These are phyloP conservation scores for Epinephelus coioides DNA, from an alignment of 2,797 vertebrate genomes.

Conservation along the genomic window DNA sequence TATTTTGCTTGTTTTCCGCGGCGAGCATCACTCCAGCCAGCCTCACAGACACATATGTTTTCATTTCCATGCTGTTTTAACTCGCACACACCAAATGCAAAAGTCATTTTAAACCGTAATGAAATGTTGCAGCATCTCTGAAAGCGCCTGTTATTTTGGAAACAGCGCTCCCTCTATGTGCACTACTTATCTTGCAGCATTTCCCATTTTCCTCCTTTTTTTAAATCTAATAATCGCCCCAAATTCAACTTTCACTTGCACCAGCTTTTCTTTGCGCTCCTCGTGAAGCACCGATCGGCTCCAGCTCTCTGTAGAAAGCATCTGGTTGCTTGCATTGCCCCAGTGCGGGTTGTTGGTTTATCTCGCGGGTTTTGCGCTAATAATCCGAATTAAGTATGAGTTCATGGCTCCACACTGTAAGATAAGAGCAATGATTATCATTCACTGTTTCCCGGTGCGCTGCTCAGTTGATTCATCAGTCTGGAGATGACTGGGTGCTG, in stretches of 20 bases:
- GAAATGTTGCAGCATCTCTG: slow-evolving; percentile 44
- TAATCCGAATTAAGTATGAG: neutral
- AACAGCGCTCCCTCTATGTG: slow-evolving; percentile 29
- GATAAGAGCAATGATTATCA: neutral
- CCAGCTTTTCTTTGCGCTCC: neutral
- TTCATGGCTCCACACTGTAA: slow-evolving; percentile 1
- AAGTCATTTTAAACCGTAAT: slow-evolving; percentile 11
- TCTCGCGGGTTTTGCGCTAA: neutral
- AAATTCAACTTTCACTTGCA: neutral
- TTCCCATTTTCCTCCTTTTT: neutral
- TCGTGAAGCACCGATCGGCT: neutral
- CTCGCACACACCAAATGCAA: neutral
- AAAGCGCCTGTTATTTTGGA: slow-evolving; percentile 53
- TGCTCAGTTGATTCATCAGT: slow-evolving; percentile 26
- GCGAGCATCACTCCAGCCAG: neutral
- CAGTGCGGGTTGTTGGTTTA: neutral
- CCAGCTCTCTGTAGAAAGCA: neutral
- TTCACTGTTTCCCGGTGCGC: neutral
- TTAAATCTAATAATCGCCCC: neutral
- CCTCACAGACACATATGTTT: neutral
- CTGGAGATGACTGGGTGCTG: neutral
- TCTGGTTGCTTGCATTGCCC: neutral
- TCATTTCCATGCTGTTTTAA: slow-evolving; percentile 14
- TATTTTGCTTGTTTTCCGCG: neutral
- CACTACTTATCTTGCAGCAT: slow-evolving; percentile 6